Percentiles rank a stretch among this genome's conserved stretches.
These are phyloP conservation scores for Nyctalus aviator DNA, from an alignment of 2,797 vertebrate species.

Conservation along the genomic window DNA sequence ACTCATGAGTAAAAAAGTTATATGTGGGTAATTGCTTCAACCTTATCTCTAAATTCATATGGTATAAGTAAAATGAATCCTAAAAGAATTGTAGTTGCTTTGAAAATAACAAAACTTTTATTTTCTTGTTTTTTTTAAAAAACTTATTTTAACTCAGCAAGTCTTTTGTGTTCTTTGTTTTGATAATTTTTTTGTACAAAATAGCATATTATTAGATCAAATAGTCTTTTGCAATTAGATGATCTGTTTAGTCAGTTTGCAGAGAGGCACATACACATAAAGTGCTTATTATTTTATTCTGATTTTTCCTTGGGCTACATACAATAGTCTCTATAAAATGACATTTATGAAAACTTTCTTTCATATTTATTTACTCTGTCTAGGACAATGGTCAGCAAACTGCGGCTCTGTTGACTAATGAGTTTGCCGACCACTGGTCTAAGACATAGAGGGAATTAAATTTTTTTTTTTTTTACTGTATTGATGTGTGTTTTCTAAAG, in stretches of 20 bases:
- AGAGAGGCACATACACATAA: background rate
- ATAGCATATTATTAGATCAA: constrained; percentile 12
- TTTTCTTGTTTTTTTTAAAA: constrained; percentile 40
- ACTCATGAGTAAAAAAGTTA: background rate
- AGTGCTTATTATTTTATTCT: constrained; percentile 13
- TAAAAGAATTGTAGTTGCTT: constrained; percentile 25
- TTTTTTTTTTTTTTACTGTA: background rate
- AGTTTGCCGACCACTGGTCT: background rate
- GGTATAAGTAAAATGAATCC: constrained; percentile 38
- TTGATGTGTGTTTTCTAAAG: background rate
- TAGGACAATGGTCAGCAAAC: background rate
- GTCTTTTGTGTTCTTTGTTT: constrained; percentile 33
- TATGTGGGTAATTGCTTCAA: background rate
- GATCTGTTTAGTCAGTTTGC: background rate
- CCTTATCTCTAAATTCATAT: background rate
- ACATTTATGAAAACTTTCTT: constrained; percentile 19
- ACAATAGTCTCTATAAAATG: background rate
- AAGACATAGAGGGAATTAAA: background rate
- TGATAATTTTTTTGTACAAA: constrained; percentile 46
- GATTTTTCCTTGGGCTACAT: background rate
- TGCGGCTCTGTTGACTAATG: too few relatives aligned
- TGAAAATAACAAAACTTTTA: constrained; percentile 24
- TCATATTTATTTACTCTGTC: background rate
- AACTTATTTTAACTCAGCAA: background rate
- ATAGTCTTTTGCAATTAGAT: background rate